A percentile compares a stretch with the other conserved stretches of the same genome.
phyloP scores from a whole-genome alignment of 2,113 vertebrate species.

The Tupaia chinensis region DNA sequence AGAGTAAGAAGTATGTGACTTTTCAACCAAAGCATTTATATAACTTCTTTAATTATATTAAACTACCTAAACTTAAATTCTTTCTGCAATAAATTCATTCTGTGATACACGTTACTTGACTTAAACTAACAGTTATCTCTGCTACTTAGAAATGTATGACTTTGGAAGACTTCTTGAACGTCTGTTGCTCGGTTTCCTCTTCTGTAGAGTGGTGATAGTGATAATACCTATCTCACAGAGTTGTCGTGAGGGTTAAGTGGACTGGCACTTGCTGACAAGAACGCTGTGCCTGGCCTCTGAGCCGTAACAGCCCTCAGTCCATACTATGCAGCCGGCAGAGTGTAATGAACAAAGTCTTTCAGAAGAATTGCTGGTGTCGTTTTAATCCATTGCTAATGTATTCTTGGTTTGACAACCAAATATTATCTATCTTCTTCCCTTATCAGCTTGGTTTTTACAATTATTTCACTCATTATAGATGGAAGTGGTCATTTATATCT shows the following conservation, averaged over 20 bases:
- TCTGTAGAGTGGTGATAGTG: background rate
- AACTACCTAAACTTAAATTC: background rate
- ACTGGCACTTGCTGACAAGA: background rate
- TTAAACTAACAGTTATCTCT: background rate
- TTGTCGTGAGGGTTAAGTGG: background rate
- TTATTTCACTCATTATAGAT: background rate
- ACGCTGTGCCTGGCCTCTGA: background rate
- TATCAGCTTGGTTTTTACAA: background rate
- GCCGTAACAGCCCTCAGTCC: background rate
- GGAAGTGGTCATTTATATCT: background rate
- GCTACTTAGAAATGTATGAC: background rate
- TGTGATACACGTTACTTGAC: background rate
- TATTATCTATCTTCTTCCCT: background rate
- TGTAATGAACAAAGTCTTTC: background rate
- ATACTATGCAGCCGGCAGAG: background rate
- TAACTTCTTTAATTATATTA: background rate
- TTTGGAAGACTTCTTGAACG: background rate
- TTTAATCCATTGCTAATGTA: constrained; percentile 33
- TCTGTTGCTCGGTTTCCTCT: background rate
- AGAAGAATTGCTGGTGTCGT: background rate
- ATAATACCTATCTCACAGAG: background rate
- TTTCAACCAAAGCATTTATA: constrained; percentile 6
- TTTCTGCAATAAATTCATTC: background rate
- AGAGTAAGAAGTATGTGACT: background rate
- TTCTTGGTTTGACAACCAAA: constrained; percentile 24